A percentile compares a stretch with the other conserved stretches of the same genome.
phyloP scores from a whole-genome alignment of 2,113 vertebrate genomes.

The Myrmecobius fasciatus region DNA sequence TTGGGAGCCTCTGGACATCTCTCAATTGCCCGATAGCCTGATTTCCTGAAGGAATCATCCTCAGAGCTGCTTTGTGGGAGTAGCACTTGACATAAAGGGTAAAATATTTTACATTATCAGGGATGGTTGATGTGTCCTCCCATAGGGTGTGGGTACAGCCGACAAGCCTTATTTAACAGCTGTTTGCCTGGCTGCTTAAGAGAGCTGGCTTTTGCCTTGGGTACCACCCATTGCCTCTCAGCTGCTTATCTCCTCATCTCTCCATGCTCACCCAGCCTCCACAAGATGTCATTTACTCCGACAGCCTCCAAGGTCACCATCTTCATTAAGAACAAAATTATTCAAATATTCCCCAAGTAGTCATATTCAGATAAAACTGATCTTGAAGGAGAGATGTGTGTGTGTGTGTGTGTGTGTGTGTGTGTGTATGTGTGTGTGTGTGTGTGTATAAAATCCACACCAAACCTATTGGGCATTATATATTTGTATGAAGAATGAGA shows the following conservation, averaged over 20 bases:
- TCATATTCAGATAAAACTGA: background rate
- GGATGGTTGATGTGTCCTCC: background rate
- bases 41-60: background rate
- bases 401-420: background rate
- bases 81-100: background rate
- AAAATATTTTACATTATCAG: background rate
- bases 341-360: slow-evolving; percentile 17
- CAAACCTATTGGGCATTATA: background rate
- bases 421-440: background rate
- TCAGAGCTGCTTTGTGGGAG: background rate
- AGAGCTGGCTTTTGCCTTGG: background rate
- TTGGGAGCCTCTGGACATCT: background rate
- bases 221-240: background rate
- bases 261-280: background rate
- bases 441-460: slow-evolving; percentile 28
- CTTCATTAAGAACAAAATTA: slow-evolving; percentile 38
- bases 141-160: background rate
- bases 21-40: background rate
- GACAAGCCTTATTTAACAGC: background rate
- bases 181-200: slow-evolving; percentile 25
- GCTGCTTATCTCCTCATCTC: background rate
- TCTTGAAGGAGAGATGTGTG: background rate
- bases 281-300: background rate
- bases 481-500: slow-evolving; percentile 45
- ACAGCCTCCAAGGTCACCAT: slow-evolving; percentile 65